Evolutionary conservation across 1,140 invertebrate genomes (phyloP), one percentile per base, ranked within the genome.

Genomic region (Cephus cinctus): DNA sequence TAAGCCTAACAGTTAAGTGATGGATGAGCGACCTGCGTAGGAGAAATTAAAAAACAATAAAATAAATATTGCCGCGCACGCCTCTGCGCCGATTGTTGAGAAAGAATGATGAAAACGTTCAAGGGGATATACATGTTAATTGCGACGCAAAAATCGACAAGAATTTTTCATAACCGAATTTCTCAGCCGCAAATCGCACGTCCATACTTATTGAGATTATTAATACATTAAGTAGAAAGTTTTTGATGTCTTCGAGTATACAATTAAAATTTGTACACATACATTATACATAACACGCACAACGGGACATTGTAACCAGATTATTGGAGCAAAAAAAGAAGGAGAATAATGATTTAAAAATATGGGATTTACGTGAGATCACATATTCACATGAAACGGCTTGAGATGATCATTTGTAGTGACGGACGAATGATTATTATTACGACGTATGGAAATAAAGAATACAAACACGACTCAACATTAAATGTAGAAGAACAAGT

Each of bases 211-310:
- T 27, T 27, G 21, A 41, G 18, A 58, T 74, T 67, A 74, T 71
- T 73, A 67, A 71, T 36, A 70, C 58, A 68, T 72, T 65, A 75
- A 60, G 71, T 76, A 76, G 72, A 64, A 71, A 71, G 65, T 73
- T 75, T 76, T 75, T 67, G 74, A 76, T 76, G 74, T 76, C 72
- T 75, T 76, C 66, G 69, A 75, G 62, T 73, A 73, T 73, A n/a
- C n/a, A 73, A 68, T 71, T 71, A 71, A 73, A 71, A 65, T 75
- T 75, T 75, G 65, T 74, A 71, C 69, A 72, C 68, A 62, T 18
- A 36, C 34, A 30, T 30, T 11, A 59, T 50, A 59, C 47, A 72
- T 63, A n/a, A 67, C 69, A 65, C 67, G 65, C 72, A 75, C 66
- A 75, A 69, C 12, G 61, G 69, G 63, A 69, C 66, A 61, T 65